Evolutionary conservation across 2,888 invertebrate species (phyloP), one percentile per base, ranked within the genome.

Genomic region (Anarsia innoxiella): DNA sequence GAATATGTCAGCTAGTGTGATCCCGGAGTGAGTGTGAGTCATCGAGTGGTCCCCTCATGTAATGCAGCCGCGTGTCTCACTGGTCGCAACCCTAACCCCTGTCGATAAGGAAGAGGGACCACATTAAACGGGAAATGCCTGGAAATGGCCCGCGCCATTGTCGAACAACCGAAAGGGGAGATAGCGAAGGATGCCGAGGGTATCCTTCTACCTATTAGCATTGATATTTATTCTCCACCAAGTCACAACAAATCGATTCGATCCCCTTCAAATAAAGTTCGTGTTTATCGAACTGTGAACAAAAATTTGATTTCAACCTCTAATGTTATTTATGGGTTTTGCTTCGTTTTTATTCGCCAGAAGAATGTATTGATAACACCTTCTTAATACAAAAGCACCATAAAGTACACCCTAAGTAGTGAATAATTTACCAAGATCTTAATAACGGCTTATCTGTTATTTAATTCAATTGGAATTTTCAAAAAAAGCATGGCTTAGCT

Each of bases 61-160:
- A 48, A 49, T 51, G 56, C 58, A 56, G 45, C 55, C 56, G 51
- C 49, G 48, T 50, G 48, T 54, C 48, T 51, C 44, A 38, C 50
- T 41, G 42, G 44, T 45, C 27, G 31, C 38, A 45, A 53, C 51
- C 56, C 66, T 25, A 4, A n/a, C 65, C 59, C 59, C 53, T 42
- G 56, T 59, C 70, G 72, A 74, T 72, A 74, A 73, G 73, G 68
- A 74, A 71, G 59, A 66, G 78, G 76, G 78, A 68, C 67, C 76
- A 66, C 70, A 75, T 76, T 76, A 68, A 79, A 79, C 69, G 70
- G 79, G 76, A 79, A 78, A 76, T 66, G 75, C 68, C 75, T 78
- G 71, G 74, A 80, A 79, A 79, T 74, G 78, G 77, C 72, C 66
- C 70, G 66, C 70, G 75, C 79, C 68, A 77, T 80, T 80, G 80